These are phyloP conservation scores for Pachycephala philippinensis DNA, from an alignment of 2,113 vertebrate species.

Conservation along the genomic window DNA sequence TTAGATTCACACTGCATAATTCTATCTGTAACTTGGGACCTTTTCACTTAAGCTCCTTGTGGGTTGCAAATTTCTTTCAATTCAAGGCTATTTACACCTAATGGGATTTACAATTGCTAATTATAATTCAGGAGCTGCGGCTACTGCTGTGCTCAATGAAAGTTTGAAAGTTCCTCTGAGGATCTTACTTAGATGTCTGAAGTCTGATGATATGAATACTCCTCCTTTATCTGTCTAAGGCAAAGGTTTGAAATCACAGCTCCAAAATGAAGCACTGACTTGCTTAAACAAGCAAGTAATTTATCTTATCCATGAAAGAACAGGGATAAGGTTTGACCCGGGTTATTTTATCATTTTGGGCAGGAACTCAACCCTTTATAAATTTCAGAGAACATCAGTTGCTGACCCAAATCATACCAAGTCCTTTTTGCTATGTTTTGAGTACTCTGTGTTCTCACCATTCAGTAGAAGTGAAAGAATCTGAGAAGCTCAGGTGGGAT, in stretches of 20 bases:
- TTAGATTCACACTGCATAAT: neutral
- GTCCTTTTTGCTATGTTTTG: neutral
- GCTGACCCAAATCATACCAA: neutral
- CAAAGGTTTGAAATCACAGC: neutral
- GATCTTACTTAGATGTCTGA: neutral
- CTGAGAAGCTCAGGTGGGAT: neutral
- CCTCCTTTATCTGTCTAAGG: neutral
- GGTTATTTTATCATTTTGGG: neutral
- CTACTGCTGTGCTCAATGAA: neutral
- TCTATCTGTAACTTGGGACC: neutral
- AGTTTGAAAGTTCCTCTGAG: neutral
- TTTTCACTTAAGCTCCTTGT: neutral
- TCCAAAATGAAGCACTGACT: neutral
- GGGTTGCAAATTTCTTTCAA: neutral
- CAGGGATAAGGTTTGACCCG: neutral
- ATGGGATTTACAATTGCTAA: neutral
- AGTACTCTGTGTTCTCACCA: neutral
- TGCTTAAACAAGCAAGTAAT: neutral
- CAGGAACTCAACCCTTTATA: neutral
- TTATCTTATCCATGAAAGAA: neutral
- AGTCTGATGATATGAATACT: neutral
- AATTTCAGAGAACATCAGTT: neutral
- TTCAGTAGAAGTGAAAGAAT: neutral
- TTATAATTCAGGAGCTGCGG: neutral
- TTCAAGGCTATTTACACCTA: neutral